phyloP scores from a whole-genome alignment of 1,140 invertebrate species.

The Drosophila repletoides region DNA sequence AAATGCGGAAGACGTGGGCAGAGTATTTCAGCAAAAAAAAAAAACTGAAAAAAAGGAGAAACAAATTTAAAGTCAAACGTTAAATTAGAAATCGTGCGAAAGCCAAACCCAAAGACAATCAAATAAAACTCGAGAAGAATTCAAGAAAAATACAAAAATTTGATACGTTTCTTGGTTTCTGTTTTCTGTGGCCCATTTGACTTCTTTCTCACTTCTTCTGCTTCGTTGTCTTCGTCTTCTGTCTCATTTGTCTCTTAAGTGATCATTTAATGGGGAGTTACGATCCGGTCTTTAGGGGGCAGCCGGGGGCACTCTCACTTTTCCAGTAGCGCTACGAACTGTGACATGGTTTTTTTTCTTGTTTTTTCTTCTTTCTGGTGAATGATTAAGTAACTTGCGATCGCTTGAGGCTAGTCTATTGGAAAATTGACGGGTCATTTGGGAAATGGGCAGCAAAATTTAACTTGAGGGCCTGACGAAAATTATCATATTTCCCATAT shows the following conservation, averaged over 20 bases:
- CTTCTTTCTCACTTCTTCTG: conserved; percentile 26
- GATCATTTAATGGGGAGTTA: conserved; percentile 19
- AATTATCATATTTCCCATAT: conserved; percentile 1
- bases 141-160: neutral
- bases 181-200: conserved; percentile 33
- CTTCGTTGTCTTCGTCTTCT: no score
- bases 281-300: conserved; percentile 1
- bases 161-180: conserved; percentile 11
- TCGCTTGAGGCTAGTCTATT: conserved; percentile 4
- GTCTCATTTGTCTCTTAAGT: no score
- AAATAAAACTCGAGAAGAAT: conserved; percentile 11
- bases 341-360: no score
- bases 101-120: conserved; percentile 45
- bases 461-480: neutral
- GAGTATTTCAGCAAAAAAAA: conserved; percentile 27
- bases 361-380: conserved; percentile 16
- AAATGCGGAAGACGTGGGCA: conserved; percentile 54
- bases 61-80: conserved; percentile 14
- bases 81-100: conserved; percentile 73
- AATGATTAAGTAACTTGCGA: conserved; percentile 33
- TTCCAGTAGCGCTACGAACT: conserved; percentile 27
- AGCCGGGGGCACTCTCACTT: conserved; percentile 40
- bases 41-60: conserved; percentile 24
- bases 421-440: conserved; percentile 18
- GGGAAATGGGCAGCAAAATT: conserved; percentile 14